phyloP scores from a whole-genome alignment of 2,113 vertebrate genomes.

The Campylomormyrus tamandua region DNA sequence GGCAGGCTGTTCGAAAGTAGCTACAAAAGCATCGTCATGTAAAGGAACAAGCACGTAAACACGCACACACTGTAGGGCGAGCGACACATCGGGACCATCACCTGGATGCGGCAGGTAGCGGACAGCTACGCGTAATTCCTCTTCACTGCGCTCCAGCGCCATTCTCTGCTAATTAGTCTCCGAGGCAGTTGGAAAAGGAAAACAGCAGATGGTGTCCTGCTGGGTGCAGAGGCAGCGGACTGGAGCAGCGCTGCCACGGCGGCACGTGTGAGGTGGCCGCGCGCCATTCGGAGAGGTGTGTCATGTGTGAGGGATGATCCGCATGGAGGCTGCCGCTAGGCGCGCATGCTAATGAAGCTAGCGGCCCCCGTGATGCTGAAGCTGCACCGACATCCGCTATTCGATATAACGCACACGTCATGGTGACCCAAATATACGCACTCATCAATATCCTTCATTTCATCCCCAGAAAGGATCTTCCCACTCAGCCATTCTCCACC shows the following conservation, averaged over 20 bases:
- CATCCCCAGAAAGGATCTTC: not conserved
- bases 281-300: not conserved
- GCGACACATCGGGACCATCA: not conserved
- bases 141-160: not conserved
- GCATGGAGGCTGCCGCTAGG: not conserved
- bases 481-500: not conserved
- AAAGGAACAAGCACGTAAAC: not conserved
- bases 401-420: not conserved
- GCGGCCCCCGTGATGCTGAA: not conserved
- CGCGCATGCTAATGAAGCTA: not conserved
- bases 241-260: not conserved
- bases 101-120: not conserved
- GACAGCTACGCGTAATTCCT: slow-evolving; percentile 4
- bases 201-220: slow-evolving; percentile 17
- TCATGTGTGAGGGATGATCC: not conserved
- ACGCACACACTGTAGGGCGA: not conserved
- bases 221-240: slow-evolving; percentile 10
- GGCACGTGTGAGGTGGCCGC: not conserved
- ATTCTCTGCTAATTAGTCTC: slow-evolving; percentile 12
- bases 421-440: not conserved
- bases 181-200: slow-evolving; percentile 4
- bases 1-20: not conserved
- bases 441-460: not conserved
- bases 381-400: not conserved
- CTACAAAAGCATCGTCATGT: not conserved